A percentile compares a stretch with the other conserved stretches of the same genome.
Conservation (phyloP, 2,888 invertebrate species). For the Neoscelio sp. region DNA sequence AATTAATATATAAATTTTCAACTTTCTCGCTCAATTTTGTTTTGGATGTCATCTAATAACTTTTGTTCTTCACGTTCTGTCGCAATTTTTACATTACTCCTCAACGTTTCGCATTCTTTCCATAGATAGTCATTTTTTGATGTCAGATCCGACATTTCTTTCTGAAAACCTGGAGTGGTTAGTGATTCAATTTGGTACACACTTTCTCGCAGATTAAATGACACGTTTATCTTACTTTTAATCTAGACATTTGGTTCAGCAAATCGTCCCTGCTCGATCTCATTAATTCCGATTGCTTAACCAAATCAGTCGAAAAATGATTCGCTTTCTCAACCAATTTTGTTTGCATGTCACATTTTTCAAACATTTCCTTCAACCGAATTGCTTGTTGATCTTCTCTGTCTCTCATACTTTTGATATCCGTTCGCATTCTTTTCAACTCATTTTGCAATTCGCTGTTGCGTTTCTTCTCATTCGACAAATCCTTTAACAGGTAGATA, state of each 20-base stretch:
- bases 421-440: conserved; percentile 6
- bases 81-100: conserved; percentile 66
- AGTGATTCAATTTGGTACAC: conserved; percentile 8
- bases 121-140: conserved; percentile 65
- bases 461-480: conserved; percentile 7
- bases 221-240: conserved; percentile 65
- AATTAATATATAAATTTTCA: too few relatives aligned
- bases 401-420: conserved; percentile 3
- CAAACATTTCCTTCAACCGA: conserved; percentile 7
- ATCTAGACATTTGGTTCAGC: conserved; percentile 59
- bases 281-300: conserved; percentile 69
- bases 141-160: conserved; percentile 65
- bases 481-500: conserved; percentile 28
- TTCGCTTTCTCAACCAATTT: conserved; percentile 57
- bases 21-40: conserved; percentile 70
- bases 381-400: conserved; percentile 4
- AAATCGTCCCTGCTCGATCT: conserved; percentile 69
- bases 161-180: conserved; percentile 55
- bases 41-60: conserved; percentile 63
- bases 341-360: conserved; percentile 67
- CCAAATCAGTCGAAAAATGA: conserved; percentile 70
- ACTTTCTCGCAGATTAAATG: conserved; percentile 13
- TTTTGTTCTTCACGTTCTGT: conserved; percentile 70
- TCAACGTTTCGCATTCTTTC: conserved; percentile 71
- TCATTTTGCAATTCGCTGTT: conserved; percentile 38